Evolutionary conservation across 2,888 invertebrate species (phyloP), one percentile per base, ranked within the genome.

Genomic region (Melipona bicolor): DNA sequence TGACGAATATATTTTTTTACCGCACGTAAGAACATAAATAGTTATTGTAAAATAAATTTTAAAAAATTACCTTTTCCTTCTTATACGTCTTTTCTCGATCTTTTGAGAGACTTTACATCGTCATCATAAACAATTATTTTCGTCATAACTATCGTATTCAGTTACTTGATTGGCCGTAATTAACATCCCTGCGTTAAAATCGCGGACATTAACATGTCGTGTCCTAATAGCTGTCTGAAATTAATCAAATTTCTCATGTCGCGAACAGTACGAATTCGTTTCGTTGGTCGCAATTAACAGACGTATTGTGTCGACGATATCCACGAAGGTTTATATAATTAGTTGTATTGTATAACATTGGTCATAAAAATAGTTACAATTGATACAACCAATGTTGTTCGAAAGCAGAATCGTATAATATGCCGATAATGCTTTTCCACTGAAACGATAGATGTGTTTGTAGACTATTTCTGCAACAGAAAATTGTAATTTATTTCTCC

Each of bases 291-390:
- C 36, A 43, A 68, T 74, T 74, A 67, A 74, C 50, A 43, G 19
- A 52, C 21, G 56, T 50, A 67, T 72, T 78, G 59, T 50, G 72
- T 15, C 65, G 32, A 50, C 24, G 36, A 56, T 59, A 65, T 36
- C 27, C 17, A 69, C 70, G 43, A 49, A 65, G 59, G 32, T 68
- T 76, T 69, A 76, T 61, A 50, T 32, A 67, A 75, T 52, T 24
- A 56, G 32, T 67, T n/a, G 74, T 32, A 32, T 32, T 27, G 32
- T 49, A 19, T 49, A 65, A 67, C n/a, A 17, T 21, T 32, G 49
- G 9, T 32, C 56, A 19, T 56, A 61, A 69, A 76, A 68, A 69
- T 69, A 75, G 50, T 76, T 59, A 59, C 68, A 49, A 59, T 76
- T 69, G 61, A 76, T 61, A 69, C 49, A 24, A 69, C 19, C n/a